Evolutionary conservation across 1,140 invertebrate genomes (phyloP), one percentile per base, ranked within the genome.

Genomic region (Lordiphosa clarofinis): DNA sequence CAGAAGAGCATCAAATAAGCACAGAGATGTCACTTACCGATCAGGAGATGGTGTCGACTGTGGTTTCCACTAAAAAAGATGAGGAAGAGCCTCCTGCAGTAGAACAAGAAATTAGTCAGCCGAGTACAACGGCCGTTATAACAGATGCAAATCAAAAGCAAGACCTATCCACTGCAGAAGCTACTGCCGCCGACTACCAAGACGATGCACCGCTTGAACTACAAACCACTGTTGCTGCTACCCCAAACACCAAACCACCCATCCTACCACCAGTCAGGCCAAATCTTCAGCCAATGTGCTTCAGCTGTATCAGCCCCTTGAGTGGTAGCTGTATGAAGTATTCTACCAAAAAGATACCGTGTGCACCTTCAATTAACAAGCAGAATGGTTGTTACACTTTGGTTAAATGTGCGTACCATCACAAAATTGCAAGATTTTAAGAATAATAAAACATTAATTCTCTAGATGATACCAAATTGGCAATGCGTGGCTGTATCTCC

Each of bases 401-500:
- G 11, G 11, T 50, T 35, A 11, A 50, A 12, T 12, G 48, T 50
- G 21, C 8, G 36, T 50, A 38, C 33, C 7, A 13, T 7, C 4
- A 4, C 19, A n/a, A 10, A 35, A 35, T 6, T 11, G 11, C 0
- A 44, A 24, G n/a, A 24, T 44, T 44, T 44, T 1, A 9, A 13
- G 4, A 21, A 19, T 6, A 1, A 12, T 50, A 5, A 5, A 3
- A 3, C 11, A 10, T 1, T 11, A 1, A 3, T 24, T 12, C 37
- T 8, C n/a, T 19, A 50, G 12, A 9, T 10, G 38, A 11, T 13
- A 21, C 46, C 9, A 48, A 28, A 21, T 4, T 56, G n/a, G 8
- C 12, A 0, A 59, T 43, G 15, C 76, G 86, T 1, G 86, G 86
- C n/a, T 88, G 86, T 15, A n/a, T 56, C 2, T 40, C 64, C 2